phyloP scores from a whole-genome alignment of 2,113 vertebrate genomes.

The Lophura nycthemera region DNA sequence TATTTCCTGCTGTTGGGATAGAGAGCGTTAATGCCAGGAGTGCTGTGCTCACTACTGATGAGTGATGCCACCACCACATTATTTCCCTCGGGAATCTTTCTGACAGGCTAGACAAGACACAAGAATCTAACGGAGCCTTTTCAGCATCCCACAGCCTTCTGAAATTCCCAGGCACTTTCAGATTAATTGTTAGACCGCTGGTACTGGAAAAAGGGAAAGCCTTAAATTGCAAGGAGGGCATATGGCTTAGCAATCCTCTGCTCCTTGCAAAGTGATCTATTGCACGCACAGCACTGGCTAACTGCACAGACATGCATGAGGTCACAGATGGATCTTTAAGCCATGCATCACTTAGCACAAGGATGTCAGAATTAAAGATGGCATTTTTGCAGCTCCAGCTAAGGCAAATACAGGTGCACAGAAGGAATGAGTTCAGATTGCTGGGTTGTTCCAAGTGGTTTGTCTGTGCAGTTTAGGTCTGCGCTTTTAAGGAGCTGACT shows the following conservation, averaged over 20 bases:
- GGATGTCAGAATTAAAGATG: neutral
- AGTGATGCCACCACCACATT: neutral
- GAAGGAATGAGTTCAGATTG: neutral
- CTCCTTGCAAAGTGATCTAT: neutral
- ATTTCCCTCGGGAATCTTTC: neutral
- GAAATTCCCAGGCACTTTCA: neutral
- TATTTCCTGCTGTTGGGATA: neutral
- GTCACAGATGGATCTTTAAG: neutral
- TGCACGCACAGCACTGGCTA: neutral
- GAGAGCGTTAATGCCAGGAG: neutral
- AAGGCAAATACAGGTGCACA: neutral
- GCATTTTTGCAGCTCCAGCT: neutral
- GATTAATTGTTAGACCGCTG: neutral
- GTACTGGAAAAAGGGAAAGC: neutral
- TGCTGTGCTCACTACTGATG: neutral
- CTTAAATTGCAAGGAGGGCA: neutral
- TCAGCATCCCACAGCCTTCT: neutral
- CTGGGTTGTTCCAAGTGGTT: neutral
- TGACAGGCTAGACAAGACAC: neutral
- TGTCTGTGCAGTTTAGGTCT: neutral
- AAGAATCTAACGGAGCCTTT: neutral
- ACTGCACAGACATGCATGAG: rapidly evolving
- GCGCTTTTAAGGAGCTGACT: neutral
- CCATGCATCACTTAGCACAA: neutral
- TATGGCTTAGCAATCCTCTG: neutral